Evolutionary conservation across 2,888 invertebrate genomes (phyloP).

Genomic region (Drosophila greeni): DNA sequence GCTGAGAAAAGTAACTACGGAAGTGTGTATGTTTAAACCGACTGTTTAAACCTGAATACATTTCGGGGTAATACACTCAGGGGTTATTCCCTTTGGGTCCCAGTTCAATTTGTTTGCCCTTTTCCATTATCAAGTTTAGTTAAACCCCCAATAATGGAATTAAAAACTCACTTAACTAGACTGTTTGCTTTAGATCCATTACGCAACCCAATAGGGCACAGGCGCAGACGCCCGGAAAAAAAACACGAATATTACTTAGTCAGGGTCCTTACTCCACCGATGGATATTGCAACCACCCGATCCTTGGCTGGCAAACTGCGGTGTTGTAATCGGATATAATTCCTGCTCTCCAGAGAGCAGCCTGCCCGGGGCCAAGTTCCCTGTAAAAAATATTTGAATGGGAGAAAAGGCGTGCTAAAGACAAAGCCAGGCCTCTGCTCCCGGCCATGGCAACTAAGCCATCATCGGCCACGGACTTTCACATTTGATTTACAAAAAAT

Average conservation of each 20-base stretch:
- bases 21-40: not conserved
- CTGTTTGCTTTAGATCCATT: constrained; percentile 50
- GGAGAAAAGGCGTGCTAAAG: constrained; percentile 32
- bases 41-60: too few species aligned
- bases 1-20: not conserved
- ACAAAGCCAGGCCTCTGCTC: constrained; percentile 37
- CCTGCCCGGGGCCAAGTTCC: constrained; percentile 7
- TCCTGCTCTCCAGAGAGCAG: constrained; percentile 58
- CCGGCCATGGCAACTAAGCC: constrained; percentile 48
- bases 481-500: constrained; percentile 59
- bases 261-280: constrained; percentile 2
- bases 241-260: constrained; percentile 25
- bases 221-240: constrained; percentile 18
- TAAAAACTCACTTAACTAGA: constrained; percentile 41
- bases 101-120: constrained; percentile 4
- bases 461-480: constrained; percentile 52
- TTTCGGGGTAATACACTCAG: not conserved
- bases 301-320: constrained; percentile 48
- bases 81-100: not conserved
- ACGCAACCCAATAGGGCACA: constrained; percentile 15
- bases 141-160: constrained; percentile 48
- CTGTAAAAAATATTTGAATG: constrained; percentile 10
- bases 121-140: constrained; percentile 24
- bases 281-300: constrained; percentile 45
- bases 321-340: constrained; percentile 73